Evolutionary conservation across 1,140 invertebrate species (phyloP), one percentile per base, ranked within the genome.

Genomic region (Leptestheria dahalacensis): DNA sequence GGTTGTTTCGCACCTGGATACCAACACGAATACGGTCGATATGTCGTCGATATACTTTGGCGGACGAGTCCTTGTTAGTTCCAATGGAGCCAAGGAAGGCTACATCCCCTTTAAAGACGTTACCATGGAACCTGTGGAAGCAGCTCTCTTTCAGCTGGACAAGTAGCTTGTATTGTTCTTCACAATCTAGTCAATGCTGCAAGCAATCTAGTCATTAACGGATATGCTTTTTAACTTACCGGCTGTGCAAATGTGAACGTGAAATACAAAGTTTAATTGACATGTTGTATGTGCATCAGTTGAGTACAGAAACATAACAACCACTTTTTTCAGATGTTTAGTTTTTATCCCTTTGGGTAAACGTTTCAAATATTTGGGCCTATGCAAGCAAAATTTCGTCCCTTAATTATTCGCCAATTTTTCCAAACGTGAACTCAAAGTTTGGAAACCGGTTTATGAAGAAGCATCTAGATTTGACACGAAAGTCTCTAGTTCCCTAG

Each of bases 31-130:
- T 48, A 77, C 73, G 1, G 78, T 80, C 56, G 85, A 88, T 72
- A 74, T 88, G 11, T 84, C 84, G 0, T 77, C 77, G 1, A 76
- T 82, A 65, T 84, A 83, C 68, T 89, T 86, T 64, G 83, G 83
- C 52, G 86, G 86, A 2, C 74, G 77, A n/a, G 76, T 84, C 20
- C 74, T 87, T 33, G 77, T 83, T 29, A 78, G 78, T 24, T 66
- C 66, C 1, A 74, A 77, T 55, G 47, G 48, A 15, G 52, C 28
- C 6, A 59, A 61, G 12, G 75, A 78, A 58, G 74, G 78, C 51
- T 77, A 78, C 57, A 71, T 86, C 48, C 83, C 78, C 57, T 86
- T 88, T 65, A 79, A 83, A 60, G 69, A 80, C 62, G 72, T 87
- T 25, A 71, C 67, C 21, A 74, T 84, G 64, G 67, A 70, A 23